A percentile compares a stretch with the other conserved stretches of the same genome.
Conservation (phyloP, 1,140 invertebrate species). For the Bacillus rossius region DNA sequence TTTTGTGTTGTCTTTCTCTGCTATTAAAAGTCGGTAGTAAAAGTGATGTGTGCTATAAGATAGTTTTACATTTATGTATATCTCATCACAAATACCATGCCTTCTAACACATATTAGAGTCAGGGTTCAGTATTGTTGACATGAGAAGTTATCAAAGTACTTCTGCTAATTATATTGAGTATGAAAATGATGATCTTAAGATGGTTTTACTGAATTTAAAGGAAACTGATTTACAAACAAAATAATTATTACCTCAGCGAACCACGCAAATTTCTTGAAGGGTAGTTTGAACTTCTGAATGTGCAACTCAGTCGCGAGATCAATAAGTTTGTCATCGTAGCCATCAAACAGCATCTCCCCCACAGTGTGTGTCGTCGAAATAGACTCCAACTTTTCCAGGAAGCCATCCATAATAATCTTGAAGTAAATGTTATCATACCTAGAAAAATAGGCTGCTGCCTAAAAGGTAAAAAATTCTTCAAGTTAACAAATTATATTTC, state of each 20-base stretch:
- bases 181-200: not conserved
- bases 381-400: slow-evolving; percentile 36
- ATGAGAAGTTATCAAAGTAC: slow-evolving; percentile 2
- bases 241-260: slow-evolving; percentile 49
- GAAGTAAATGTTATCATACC: not conserved
- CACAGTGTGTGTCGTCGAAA: slow-evolving; percentile 58
- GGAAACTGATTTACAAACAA: too few species aligned
- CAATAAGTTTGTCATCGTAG: slow-evolving; percentile 61
- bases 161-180: not conserved
- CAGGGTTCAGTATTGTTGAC: not conserved
- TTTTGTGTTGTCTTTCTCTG: too few species aligned
- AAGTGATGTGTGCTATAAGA: too few species aligned
- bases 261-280: slow-evolving; percentile 70
- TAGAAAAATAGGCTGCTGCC: not conserved
- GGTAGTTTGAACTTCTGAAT: slow-evolving; percentile 53
- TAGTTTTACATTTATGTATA: too few species aligned
- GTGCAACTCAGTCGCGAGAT: slow-evolving; percentile 53
- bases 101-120: too few species aligned
- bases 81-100: too few species aligned
- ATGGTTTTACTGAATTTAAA: too few species aligned
- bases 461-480: slow-evolving; percentile 42
- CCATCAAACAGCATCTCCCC: slow-evolving; percentile 67
- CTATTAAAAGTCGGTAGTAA: too few species aligned
- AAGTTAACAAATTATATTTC: slow-evolving; percentile 46
- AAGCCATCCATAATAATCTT: slow-evolving; percentile 4